Percentiles rank a stretch among this genome's conserved stretches.
phyloP scores from a whole-genome alignment of 1,140 invertebrate genomes.

The Ceratitis capitata region DNA sequence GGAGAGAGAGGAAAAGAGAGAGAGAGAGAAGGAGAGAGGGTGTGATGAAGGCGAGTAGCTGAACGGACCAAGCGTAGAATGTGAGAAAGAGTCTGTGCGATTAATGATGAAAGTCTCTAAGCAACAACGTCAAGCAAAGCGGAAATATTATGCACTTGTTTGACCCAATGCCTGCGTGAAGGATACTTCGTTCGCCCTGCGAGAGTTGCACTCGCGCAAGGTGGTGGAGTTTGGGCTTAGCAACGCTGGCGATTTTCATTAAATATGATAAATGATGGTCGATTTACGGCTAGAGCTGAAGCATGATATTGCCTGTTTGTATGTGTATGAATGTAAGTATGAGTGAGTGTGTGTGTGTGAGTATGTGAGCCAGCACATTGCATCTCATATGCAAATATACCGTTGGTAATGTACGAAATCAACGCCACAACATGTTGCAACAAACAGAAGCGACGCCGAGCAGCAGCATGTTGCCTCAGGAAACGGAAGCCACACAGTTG shows the following conservation, averaged over 20 bases:
- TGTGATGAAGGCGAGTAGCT: no score
- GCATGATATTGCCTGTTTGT: no score
- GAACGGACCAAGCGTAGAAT: background rate
- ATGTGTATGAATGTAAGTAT: background rate
- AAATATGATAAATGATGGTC: constrained; percentile 63
- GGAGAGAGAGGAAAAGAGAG: background rate
- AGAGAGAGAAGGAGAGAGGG: background rate
- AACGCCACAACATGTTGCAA: constrained; percentile 7
- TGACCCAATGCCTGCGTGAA: background rate
- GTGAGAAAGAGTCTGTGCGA: background rate
- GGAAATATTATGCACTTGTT: background rate
- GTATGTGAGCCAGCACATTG: background rate
- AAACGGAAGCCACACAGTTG: constrained; percentile 31
- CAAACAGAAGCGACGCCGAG: background rate
- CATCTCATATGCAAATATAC: background rate
- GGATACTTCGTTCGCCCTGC: background rate
- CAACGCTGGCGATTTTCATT: constrained; percentile 59
- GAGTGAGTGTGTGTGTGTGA: background rate
- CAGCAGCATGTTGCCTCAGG: background rate
- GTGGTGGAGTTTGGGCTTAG: background rate
- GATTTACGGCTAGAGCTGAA: constrained; percentile 51
- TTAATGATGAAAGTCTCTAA: constrained; percentile 36
- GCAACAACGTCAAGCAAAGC: background rate
- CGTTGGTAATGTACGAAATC: background rate
- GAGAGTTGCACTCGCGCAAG: constrained; percentile 41